Conservation (phyloP, 2,888 invertebrate species). For the Brachyptera risi region DNA sequence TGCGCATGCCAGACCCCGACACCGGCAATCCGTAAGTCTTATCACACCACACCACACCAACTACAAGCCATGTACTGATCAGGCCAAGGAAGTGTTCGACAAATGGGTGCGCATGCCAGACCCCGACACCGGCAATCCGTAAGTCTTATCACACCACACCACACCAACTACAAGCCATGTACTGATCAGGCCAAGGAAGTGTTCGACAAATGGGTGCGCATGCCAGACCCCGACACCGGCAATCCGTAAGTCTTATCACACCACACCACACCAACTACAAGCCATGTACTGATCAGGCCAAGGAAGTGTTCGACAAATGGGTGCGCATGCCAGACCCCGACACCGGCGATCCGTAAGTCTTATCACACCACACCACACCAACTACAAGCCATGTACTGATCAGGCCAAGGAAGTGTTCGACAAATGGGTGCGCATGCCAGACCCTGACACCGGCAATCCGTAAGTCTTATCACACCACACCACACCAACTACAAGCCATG, state of each 20-base stretch:
- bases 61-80: slow-evolving; percentile 70
- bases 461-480: too few relatives aligned
- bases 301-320: slow-evolving; percentile 69
- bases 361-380: too few relatives aligned
- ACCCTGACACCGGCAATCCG: slow-evolving; percentile 78
- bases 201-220: slow-evolving; percentile 71
- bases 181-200: slow-evolving; percentile 68
- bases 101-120: slow-evolving; percentile 71
- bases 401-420: slow-evolving; percentile 68
- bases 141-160: too few relatives aligned
- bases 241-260: slow-evolving; percentile 79
- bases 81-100: slow-evolving; percentile 66
- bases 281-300: slow-evolving; percentile 73
- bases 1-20: slow-evolving; percentile 67
- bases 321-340: slow-evolving; percentile 69
- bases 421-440: slow-evolving; percentile 69
- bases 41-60: too few relatives aligned
- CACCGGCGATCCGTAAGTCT: slow-evolving; percentile 74
- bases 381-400: slow-evolving; percentile 71
- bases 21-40: slow-evolving; percentile 76
- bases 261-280: slow-evolving; percentile 68
- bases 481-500: slow-evolving; percentile 74
- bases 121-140: slow-evolving; percentile 79
- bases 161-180: slow-evolving; percentile 73
- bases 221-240: slow-evolving; percentile 68